Conservation (phyloP, 2,888 invertebrate species). For the Meiosimyza decipiens region DNA sequence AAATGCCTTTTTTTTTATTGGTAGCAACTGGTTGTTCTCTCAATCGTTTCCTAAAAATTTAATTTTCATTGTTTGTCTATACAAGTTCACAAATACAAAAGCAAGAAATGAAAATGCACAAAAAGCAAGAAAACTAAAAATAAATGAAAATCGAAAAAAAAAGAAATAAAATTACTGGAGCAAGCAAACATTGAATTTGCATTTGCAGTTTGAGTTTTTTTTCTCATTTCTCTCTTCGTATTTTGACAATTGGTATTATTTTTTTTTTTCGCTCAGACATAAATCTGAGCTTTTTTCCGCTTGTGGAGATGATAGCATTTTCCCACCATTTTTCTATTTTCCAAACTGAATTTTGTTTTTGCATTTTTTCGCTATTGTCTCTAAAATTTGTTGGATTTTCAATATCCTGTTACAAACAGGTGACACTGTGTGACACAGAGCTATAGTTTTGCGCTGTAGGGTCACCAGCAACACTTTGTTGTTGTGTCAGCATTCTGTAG, state of each 20-base stretch:
- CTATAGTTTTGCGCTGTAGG: too few relatives aligned
- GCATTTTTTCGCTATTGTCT: neutral
- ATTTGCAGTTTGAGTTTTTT: neutral
- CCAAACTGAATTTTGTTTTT: neutral
- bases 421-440: neutral
- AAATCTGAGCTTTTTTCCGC: neutral
- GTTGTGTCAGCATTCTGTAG: too few relatives aligned
- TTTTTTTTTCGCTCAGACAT: neutral
- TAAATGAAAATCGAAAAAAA: conserved; percentile 1
- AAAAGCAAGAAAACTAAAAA: conserved; percentile 1
- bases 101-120: neutral
- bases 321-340: too few relatives aligned
- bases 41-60: too few relatives aligned
- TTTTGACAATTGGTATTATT: neutral
- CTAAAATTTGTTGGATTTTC: conserved; percentile 1
- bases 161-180: neutral
- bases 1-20: too few relatives aligned
- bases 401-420: conserved; percentile 7
- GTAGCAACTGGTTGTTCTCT: too few relatives aligned
- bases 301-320: too few relatives aligned
- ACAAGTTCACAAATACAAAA: too few relatives aligned
- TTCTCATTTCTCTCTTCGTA: neutral
- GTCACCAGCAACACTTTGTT: too few relatives aligned
- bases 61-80: too few relatives aligned
- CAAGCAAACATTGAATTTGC: conserved; percentile 19